Conservation (phyloP, 2,797 vertebrate species). For the Synaphobranchus kaupii region DNA sequence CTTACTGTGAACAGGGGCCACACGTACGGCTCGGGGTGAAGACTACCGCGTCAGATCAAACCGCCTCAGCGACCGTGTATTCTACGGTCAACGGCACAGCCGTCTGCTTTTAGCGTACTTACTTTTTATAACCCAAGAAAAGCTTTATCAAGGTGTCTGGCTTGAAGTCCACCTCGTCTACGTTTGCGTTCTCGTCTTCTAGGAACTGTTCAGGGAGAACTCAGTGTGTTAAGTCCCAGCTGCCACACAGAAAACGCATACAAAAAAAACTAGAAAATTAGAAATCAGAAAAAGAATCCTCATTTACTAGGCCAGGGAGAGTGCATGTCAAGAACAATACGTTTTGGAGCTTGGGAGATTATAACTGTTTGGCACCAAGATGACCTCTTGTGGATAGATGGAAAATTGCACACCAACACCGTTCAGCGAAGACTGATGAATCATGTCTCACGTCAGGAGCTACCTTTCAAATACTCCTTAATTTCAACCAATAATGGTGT, state of each 20-base stretch:
- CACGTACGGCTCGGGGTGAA: not conserved
- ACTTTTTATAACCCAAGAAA: slow-evolving; percentile 99
- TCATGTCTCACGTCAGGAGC: too few species aligned
- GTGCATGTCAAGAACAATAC: not conserved
- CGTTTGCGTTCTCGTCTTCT: slow-evolving; percentile 97
- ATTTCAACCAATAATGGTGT: not conserved
- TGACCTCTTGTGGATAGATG: not conserved
- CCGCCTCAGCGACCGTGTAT: not conserved
- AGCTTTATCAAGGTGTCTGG: slow-evolving; percentile 96
- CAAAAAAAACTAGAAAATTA: not conserved
- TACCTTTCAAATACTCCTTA: not conserved
- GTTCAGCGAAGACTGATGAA: not conserved
- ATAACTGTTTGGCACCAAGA: not conserved
- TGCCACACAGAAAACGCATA: not conserved
- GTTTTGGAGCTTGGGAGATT: not conserved
- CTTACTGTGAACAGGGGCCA: slow-evolving; percentile 74
- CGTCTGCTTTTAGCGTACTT: slow-evolving; percentile 54
- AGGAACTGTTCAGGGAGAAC: slow-evolving; percentile 77
- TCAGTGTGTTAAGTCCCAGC: not conserved
- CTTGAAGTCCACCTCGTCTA: slow-evolving; percentile 95
- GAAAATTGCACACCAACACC: not conserved
- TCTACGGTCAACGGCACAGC: not conserved
- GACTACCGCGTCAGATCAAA: not conserved
- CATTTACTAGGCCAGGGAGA: not conserved
- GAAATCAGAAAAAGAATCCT: not conserved